Conservation (phyloP, 2,888 invertebrate genomes). For the Harpagoxenus sublaevis region DNA sequence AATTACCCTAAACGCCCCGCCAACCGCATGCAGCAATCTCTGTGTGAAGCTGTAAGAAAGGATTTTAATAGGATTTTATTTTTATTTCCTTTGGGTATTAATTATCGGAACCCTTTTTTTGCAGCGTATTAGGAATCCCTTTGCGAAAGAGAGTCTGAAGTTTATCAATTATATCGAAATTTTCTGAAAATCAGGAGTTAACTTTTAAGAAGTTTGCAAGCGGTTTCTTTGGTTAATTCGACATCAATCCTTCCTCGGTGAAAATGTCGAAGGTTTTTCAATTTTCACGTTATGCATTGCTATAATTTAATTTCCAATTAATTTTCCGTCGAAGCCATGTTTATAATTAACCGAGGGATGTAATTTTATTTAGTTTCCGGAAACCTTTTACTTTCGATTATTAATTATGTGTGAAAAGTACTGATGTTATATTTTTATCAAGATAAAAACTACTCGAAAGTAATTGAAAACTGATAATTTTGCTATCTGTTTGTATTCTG, state of each 20-base stretch:
- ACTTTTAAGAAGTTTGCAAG: background rate
- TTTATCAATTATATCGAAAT: constrained; percentile 1
- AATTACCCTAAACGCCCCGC: background rate
- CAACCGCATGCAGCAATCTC: background rate
- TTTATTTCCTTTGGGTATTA: background rate
- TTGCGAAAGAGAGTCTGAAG: background rate
- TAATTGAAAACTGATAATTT: background rate
- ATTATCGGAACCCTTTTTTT: background rate
- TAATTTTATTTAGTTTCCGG: background rate
- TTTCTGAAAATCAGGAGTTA: background rate
- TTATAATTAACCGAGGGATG: constrained; percentile 9
- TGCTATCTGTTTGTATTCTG: background rate
- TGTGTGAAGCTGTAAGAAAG: background rate
- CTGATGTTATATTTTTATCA: background rate
- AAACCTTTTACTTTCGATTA: background rate
- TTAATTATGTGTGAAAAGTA: background rate
- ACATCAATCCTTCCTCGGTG: background rate
- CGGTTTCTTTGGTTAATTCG: background rate
- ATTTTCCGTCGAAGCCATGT: background rate
- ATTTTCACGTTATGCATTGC: background rate
- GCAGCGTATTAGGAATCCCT: background rate
- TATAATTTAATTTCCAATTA: constrained; percentile 3
- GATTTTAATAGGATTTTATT: background rate
- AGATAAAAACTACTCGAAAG: background rate
- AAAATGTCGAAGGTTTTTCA: background rate